A percentile compares a stretch with the other conserved stretches of the same genome.
Evolutionary conservation across 2,113 vertebrate species (phyloP).

Genomic region (Barbus barbus): DNA sequence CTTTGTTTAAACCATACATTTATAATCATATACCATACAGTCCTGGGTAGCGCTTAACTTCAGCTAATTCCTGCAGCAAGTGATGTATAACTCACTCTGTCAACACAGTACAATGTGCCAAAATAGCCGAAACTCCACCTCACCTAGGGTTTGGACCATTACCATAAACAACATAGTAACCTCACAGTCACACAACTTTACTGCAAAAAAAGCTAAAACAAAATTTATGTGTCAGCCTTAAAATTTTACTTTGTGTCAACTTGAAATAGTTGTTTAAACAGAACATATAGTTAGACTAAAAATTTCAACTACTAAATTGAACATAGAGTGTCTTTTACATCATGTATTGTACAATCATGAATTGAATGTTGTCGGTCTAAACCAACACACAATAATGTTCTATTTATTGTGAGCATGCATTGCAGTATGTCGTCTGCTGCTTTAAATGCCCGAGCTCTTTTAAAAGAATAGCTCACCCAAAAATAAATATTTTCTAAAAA

Average conservation of each 20-base stretch:
- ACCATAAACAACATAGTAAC: not conserved
- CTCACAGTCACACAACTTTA: not conserved
- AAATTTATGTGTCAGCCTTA: not conserved
- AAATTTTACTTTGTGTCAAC: not conserved
- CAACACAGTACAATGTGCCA: conserved; percentile 32
- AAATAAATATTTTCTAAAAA: not conserved
- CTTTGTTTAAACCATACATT: conserved; percentile 26
- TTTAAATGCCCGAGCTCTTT: not conserved
- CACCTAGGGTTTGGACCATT: conserved; percentile 34
- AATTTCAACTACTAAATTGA: not conserved
- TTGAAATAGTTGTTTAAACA: not conserved
- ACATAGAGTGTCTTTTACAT: not conserved
- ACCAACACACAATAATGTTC: not conserved
- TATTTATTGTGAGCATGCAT: not conserved
- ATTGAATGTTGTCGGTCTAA: not conserved
- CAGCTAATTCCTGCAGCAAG: conserved; percentile 15
- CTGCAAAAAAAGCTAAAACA: not conserved
- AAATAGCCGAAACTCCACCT: not conserved
- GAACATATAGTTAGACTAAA: not conserved
- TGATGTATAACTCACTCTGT: conserved; percentile 47
- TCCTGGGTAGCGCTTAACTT: not conserved
- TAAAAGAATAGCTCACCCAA: not conserved
- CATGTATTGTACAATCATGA: not conserved
- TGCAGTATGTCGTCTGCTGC: too few species aligned
- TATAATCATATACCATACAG: not conserved